A percentile compares a stretch with the other conserved stretches of the same genome.
Evolutionary conservation across 2,888 invertebrate genomes (phyloP).

Genomic region (Chloroclysta siterata): DNA sequence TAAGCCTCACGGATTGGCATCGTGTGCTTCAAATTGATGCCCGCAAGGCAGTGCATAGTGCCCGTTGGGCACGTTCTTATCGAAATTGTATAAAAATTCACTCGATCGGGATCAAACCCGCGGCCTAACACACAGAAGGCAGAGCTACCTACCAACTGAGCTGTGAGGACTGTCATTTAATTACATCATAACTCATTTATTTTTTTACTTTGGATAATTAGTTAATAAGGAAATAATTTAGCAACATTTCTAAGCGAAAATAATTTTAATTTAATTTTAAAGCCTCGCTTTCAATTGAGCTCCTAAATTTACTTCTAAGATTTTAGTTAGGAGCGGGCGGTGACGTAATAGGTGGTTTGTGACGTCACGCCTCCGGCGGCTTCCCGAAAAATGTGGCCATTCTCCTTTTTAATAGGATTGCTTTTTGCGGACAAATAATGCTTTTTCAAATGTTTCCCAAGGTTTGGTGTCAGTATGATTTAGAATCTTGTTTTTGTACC

Average conservation of each 20-base stretch:
- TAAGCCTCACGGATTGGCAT: no score
- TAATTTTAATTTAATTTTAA: not conserved
- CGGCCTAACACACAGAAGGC: no score
- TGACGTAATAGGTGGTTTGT: constrained; percentile 34
- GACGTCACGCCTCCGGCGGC: constrained; percentile 21
- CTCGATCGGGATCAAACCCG: no score
- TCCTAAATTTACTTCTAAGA: constrained; percentile 19
- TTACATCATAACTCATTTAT: no score
- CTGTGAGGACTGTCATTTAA: no score
- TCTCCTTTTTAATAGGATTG: constrained; percentile 23
- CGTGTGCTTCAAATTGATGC: no score
- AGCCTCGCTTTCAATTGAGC: constrained; percentile 12
- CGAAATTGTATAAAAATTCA: no score
- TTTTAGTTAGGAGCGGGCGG: constrained; percentile 12
- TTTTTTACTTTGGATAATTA: not conserved
- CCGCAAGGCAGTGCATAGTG: no score
- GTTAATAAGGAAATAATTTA: not conserved
- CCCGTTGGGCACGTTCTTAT: no score
- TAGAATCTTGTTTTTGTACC: constrained; percentile 18
- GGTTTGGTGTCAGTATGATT: constrained; percentile 18
- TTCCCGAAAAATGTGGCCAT: constrained; percentile 21
- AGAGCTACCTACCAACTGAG: no score
- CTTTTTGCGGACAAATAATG: constrained; percentile 33
- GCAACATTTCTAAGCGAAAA: not conserved
- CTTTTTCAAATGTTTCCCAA: constrained; percentile 25